phyloP scores from a whole-genome alignment of 2,888 invertebrate genomes.

The Ectemnius continuus region DNA sequence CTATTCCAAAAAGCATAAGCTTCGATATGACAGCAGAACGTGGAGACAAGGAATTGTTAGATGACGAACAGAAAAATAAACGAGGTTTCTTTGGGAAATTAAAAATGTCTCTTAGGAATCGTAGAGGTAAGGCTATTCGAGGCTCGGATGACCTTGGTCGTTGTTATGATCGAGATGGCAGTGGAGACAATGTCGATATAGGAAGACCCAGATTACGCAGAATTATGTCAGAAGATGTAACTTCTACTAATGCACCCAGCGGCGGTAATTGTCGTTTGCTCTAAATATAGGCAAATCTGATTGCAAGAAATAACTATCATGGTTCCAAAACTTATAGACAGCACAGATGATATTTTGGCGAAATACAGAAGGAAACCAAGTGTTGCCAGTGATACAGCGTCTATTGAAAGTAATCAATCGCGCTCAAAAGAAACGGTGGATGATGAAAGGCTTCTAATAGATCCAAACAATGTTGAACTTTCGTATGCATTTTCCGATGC shows the following conservation, averaged over 20 bases:
- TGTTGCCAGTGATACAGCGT: conserved; percentile 80
- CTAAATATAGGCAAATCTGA: neutral
- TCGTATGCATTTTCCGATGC: conserved; percentile 84
- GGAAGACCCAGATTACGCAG: conserved; percentile 71
- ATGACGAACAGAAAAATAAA: conserved; percentile 81
- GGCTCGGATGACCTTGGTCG: conserved; percentile 75
- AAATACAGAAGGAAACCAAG: conserved; percentile 90
- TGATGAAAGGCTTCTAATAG: conserved; percentile 79
- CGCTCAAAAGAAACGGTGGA: conserved; percentile 76
- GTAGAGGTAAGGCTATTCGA: conserved; percentile 80
- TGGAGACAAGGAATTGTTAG: conserved; percentile 82
- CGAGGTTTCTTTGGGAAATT: conserved; percentile 87
- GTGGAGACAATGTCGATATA: conserved; percentile 64
- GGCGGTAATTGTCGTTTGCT: conserved; percentile 58
- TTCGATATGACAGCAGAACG: conserved; percentile 94
- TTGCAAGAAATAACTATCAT: neutral
- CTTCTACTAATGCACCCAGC: conserved; percentile 65
- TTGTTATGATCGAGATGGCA: conserved; percentile 72
- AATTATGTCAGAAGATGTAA: conserved; percentile 77
- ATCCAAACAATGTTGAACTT: conserved; percentile 80
- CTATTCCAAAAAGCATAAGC: conserved; percentile 94
- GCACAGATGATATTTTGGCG: conserved; percentile 94
- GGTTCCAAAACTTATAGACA: conserved; percentile 79
- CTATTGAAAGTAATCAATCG: conserved; percentile 75
- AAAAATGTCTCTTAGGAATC: conserved; percentile 84